phyloP scores from a whole-genome alignment of 2,113 vertebrate species.

The Meleagris gallopavo region DNA sequence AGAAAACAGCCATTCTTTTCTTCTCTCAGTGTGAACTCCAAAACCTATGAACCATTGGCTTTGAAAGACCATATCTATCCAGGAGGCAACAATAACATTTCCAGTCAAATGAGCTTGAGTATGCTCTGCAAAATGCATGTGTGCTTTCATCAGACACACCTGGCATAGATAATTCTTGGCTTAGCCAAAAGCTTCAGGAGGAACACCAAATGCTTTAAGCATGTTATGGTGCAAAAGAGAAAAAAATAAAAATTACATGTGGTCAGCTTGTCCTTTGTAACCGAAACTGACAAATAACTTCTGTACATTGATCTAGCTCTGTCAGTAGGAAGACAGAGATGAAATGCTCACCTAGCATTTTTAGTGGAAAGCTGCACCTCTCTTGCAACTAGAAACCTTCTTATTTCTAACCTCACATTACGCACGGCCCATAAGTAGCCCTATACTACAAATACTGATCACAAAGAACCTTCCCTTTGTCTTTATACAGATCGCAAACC shows the following conservation, averaged over 20 bases:
- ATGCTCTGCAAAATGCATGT: neutral
- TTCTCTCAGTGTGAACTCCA: neutral
- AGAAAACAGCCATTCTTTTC: neutral
- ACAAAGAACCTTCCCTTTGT: neutral
- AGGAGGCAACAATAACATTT: neutral
- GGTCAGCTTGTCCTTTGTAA: neutral
- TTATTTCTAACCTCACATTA: neutral
- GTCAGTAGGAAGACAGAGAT: neutral
- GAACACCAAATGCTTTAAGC: neutral
- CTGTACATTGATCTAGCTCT: neutral
- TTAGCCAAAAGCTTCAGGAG: neutral
- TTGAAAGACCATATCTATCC: neutral
- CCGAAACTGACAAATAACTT: neutral
- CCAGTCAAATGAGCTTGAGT: neutral
- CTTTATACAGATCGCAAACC: neutral
- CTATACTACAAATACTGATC: neutral
- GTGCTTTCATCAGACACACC: neutral
- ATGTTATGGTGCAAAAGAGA: neutral
- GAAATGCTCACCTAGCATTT: fast-evolving
- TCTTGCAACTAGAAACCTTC: neutral
- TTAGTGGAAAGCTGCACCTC: neutral
- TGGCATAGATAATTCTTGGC: neutral
- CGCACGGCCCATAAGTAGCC: neutral
- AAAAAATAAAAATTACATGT: fast-evolving
- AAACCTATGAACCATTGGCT: neutral